phyloP scores from a whole-genome alignment of 2,797 vertebrate species.

The Glyptemys insculpta region DNA sequence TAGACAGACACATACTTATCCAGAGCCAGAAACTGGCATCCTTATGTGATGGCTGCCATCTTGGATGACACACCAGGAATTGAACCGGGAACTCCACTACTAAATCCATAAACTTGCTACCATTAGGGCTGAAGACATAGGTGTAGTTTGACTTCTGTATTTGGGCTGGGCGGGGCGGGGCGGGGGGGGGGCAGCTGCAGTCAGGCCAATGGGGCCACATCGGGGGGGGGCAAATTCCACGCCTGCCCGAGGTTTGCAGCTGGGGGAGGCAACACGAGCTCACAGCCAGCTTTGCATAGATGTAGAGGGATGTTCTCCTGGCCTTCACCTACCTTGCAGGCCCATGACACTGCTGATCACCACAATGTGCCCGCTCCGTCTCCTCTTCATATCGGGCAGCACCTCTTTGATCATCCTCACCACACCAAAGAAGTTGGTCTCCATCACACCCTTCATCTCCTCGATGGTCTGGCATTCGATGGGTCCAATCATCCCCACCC shows the following conservation, averaged over 20 bases:
- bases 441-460: conserved; percentile 86
- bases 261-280: too few species aligned
- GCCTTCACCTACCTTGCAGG: conserved; percentile 78
- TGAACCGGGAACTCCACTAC: too few species aligned
- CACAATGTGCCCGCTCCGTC: conserved; percentile 81
- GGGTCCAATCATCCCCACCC: conserved; percentile 86
- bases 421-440: conserved; percentile 88
- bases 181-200: too few species aligned
- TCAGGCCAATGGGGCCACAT: too few species aligned
- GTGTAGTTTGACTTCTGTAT: too few species aligned
- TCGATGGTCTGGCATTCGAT: conserved; percentile 85
- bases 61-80: background rate
- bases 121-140: too few species aligned
- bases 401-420: conserved; percentile 88
- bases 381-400: conserved; percentile 88
- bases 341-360: conserved; percentile 89
- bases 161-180: too few species aligned
- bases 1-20: background rate
- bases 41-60: background rate
- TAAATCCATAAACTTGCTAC: background rate
- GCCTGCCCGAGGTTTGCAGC: too few species aligned
- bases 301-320: background rate
- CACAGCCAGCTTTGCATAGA: background rate
- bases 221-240: too few species aligned
- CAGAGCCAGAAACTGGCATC: background rate